A percentile compares a stretch with the other conserved stretches of the same genome.
phyloP scores from a whole-genome alignment of 2,888 invertebrate genomes.

The Odontothrips loti region DNA sequence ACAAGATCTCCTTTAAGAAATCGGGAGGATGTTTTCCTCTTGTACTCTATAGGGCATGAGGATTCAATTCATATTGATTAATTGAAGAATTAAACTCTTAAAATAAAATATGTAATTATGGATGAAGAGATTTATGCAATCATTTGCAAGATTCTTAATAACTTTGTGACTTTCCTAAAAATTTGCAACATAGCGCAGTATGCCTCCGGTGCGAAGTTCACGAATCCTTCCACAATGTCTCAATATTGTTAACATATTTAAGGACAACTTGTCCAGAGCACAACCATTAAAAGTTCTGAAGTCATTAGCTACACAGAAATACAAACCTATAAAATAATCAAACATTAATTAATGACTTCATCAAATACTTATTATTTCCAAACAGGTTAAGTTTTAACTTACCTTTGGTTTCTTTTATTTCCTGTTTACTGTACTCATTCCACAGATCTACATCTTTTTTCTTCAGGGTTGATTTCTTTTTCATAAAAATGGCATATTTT shows the following conservation, averaged over 20 bases:
- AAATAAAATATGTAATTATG: neutral
- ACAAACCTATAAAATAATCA: neutral
- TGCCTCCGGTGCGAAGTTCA: neutral
- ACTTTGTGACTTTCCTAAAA: neutral
- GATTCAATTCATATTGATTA: neutral
- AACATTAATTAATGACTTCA: neutral
- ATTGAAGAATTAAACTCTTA: neutral
- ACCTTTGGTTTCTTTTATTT: slow-evolving; percentile 2
- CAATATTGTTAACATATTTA: neutral
- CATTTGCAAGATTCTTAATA: neutral
- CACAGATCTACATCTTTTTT: neutral
- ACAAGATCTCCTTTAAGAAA: slow-evolving; percentile 57
- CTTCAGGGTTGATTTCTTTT: neutral
- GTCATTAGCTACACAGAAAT: neutral
- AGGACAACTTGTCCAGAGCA: neutral
- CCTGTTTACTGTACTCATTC: neutral
- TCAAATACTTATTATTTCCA: neutral
- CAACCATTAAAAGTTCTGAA: neutral
- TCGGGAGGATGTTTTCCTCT: neutral
- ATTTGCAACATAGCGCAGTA: slow-evolving; percentile 1
- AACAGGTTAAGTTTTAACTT: neutral
- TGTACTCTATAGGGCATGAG: neutral
- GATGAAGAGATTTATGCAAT: neutral
- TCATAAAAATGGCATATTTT: neutral
- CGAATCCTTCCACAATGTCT: neutral